A percentile compares a stretch with the other conserved stretches of the same genome.
These are phyloP conservation scores for Embidobia sp. DNA, from an alignment of 2,888 invertebrate species.

Conservation along the genomic window DNA sequence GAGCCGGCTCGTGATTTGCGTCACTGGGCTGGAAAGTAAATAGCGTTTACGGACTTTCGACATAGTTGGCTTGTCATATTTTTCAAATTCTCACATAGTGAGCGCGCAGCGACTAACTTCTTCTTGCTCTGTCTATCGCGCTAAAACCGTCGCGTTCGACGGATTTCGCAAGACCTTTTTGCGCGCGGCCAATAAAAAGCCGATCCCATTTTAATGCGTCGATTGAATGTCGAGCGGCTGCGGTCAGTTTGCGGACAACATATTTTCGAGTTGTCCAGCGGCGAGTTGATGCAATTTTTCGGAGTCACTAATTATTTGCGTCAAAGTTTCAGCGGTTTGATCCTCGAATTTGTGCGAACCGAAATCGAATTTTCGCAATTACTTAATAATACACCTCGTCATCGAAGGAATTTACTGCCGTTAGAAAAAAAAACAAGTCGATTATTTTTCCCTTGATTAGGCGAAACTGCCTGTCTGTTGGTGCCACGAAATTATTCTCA, in stretches of 20 bases:
- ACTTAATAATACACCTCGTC: too few relatives aligned
- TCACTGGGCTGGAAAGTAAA: slow-evolving; percentile 61
- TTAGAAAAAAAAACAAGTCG: too few relatives aligned
- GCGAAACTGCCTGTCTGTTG: too few relatives aligned
- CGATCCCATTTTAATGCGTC: slow-evolving; percentile 4
- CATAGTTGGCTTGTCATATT: slow-evolving; percentile 58
- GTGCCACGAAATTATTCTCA: too few relatives aligned
- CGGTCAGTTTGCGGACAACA: slow-evolving; percentile 9
- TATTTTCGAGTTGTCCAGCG: neutral
- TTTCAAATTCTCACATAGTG: slow-evolving; percentile 58
- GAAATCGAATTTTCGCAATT: too few relatives aligned
- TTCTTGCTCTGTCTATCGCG: neutral
- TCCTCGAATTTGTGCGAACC: too few relatives aligned
- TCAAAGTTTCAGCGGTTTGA: too few relatives aligned
- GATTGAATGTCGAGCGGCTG: slow-evolving; percentile 16
- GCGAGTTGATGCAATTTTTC: neutral
- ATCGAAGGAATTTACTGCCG: too few relatives aligned
- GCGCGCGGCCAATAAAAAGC: slow-evolving; percentile 4
- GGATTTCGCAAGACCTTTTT: slow-evolving; percentile 29
- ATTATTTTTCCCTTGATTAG: too few relatives aligned
- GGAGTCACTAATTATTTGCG: neutral
- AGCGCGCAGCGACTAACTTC: slow-evolving; percentile 1
- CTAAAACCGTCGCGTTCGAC: slow-evolving; percentile 14
- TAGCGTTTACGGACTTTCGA: slow-evolving; percentile 55
- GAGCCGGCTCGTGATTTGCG: slow-evolving; percentile 49